These are phyloP conservation scores for Chaetura pelagica DNA, from an alignment of 2,113 vertebrate genomes.

Conservation along the genomic window DNA sequence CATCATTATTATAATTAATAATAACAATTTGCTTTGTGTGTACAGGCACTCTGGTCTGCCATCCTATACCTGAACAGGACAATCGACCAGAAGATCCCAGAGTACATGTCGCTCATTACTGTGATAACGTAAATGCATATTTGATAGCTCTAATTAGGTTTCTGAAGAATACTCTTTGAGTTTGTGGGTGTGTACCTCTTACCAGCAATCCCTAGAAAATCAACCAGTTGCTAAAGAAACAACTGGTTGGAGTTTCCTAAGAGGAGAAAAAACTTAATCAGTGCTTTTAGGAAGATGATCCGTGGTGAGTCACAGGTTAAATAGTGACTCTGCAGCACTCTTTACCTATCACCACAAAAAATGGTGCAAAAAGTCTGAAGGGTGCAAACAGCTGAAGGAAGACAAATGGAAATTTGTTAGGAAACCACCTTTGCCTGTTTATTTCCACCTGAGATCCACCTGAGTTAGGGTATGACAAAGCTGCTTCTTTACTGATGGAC, in stretches of 20 bases:
- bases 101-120: neutral
- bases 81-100: neutral
- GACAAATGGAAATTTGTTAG: neutral
- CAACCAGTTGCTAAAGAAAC: neutral
- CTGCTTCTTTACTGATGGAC: neutral
- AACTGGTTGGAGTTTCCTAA: neutral
- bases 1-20: too few species aligned
- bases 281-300: neutral
- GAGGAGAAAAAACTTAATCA: neutral
- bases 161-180: neutral
- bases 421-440: neutral
- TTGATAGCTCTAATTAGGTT: neutral
- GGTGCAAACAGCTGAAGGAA: neutral
- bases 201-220: neutral
- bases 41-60: too few species aligned
- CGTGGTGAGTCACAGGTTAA: neutral
- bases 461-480: neutral
- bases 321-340: neutral
- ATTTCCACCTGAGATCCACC: neutral
- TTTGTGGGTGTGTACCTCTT: neutral
- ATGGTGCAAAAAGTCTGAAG: neutral
- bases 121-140: neutral
- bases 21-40: too few species aligned
- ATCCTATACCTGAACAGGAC: too few species aligned
- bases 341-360: neutral